Conservation (phyloP, 2,113 vertebrate genomes). For the Mixornis gularis region DNA sequence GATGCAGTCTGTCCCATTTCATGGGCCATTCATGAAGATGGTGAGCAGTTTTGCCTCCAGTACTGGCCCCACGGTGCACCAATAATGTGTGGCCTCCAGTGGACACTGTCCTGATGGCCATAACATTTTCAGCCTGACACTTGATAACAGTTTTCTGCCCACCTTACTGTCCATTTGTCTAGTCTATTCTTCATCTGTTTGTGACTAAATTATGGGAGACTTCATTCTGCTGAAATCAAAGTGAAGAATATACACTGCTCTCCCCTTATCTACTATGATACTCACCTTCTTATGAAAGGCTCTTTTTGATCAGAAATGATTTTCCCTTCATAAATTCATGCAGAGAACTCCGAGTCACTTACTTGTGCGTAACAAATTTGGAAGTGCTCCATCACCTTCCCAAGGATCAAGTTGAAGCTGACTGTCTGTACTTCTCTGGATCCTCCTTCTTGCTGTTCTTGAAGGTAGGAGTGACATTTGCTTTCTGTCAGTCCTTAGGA, state of each 20-base stretch:
- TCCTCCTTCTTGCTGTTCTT: neutral
- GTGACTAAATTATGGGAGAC: neutral
- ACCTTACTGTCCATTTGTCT: neutral
- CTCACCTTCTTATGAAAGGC: neutral
- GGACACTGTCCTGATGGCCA: neutral
- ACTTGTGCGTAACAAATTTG: neutral
- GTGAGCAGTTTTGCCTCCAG: neutral
- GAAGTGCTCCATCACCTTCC: neutral
- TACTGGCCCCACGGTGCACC: fast-evolving
- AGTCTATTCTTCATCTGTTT: neutral
- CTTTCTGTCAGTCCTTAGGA: neutral
- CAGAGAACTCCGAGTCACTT: neutral
- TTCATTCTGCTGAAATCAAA: neutral
- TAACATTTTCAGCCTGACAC: neutral
- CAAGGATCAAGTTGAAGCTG: neutral
- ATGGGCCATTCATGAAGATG: neutral
- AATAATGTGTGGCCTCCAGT: neutral
- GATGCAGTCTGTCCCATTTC: neutral
- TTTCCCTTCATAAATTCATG: neutral
- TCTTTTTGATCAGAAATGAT: neutral
- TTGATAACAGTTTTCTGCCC: neutral
- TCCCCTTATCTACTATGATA: neutral
- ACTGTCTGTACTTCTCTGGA: neutral
- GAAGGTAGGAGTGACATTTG: neutral
- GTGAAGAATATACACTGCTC: neutral